Percentiles rank a stretch among this genome's conserved stretches.
phyloP scores from a whole-genome alignment of 2,888 invertebrate species.

The Volucella bombylans region DNA sequence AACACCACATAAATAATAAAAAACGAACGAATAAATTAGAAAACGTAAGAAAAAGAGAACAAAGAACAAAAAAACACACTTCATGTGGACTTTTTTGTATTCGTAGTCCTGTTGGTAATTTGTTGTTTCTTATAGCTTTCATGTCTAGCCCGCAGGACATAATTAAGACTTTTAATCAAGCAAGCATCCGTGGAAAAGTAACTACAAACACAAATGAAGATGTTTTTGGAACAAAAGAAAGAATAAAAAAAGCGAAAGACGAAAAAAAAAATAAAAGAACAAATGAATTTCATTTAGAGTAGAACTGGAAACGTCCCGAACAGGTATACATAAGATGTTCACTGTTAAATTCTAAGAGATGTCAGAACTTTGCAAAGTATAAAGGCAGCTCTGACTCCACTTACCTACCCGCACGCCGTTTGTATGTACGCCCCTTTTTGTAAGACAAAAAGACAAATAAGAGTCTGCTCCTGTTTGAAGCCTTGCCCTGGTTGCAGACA shows the following conservation, averaged over 20 bases:
- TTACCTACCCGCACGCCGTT: not conserved
- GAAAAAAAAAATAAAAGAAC: conserved; percentile 2
- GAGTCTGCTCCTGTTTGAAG: not conserved
- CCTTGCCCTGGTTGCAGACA: conserved; percentile 22
- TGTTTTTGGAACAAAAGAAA: conserved; percentile 30
- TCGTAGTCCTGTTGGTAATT: conserved; percentile 12
- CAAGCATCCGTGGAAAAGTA: conserved; percentile 57
- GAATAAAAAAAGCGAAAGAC: conserved; percentile 17
- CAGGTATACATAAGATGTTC: conserved; percentile 21
- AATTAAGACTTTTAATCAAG: conserved; percentile 70
- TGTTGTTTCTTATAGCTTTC: conserved; percentile 15
- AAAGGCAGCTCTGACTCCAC: not conserved
- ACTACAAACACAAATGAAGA: conserved; percentile 58
- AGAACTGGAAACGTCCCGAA: conserved; percentile 49
- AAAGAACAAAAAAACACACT: conserved; percentile 10
- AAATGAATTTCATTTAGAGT: conserved; percentile 57
- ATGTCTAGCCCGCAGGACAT: conserved; percentile 63
- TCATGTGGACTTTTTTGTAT: conserved; percentile 39
- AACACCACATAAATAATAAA: conserved; percentile 13
- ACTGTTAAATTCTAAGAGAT: not conserved
- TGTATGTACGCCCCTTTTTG: not conserved
- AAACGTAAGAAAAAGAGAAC: conserved; percentile 45
- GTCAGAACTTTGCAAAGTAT: not conserved
- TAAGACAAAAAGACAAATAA: not conserved
- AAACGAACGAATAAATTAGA: conserved; percentile 47